A percentile compares a stretch with the other conserved stretches of the same genome.
phyloP scores from a whole-genome alignment of 2,797 vertebrate species.

The Austrolebias charrua region DNA sequence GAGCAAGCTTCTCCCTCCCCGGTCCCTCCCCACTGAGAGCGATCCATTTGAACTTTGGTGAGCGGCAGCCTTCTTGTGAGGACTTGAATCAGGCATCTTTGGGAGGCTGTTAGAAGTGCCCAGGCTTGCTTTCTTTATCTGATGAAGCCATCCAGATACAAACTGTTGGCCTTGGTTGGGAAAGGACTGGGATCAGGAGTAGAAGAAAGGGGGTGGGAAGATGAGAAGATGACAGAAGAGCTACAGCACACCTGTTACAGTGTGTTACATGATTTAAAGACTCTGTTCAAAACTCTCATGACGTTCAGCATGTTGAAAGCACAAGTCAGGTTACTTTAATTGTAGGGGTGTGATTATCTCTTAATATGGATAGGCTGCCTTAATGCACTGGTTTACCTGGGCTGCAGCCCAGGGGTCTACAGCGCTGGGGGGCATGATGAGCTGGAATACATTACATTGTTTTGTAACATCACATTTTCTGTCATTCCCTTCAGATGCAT shows the following conservation, averaged over 20 bases:
- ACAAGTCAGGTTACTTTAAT: no score
- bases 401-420: no score
- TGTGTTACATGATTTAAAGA: not conserved
- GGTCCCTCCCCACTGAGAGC: conserved; percentile 67
- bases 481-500: no score
- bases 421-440: no score
- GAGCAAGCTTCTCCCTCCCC: conserved; percentile 49
- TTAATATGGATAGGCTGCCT: no score
- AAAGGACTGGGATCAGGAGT: conserved; percentile 48
- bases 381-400: no score
- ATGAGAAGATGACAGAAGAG: conserved; percentile 29
- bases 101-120: conserved; percentile 78
- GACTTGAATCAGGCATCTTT: conserved; percentile 78
- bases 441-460: no score
- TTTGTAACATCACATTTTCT: no score
- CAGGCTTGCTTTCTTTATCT: conserved; percentile 77
- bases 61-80: conserved; percentile 77
- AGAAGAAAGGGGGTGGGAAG: conserved; percentile 45
- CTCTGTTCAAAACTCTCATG: not conserved
- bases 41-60: conserved; percentile 82
- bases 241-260: conserved; percentile 48
- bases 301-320: no score
- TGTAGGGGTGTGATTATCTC: no score
- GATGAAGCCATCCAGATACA: conserved; percentile 80
- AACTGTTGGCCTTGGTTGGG: conserved; percentile 77